Conservation (phyloP, 2,113 vertebrate genomes). For the Callocephalon fimbriatum region DNA sequence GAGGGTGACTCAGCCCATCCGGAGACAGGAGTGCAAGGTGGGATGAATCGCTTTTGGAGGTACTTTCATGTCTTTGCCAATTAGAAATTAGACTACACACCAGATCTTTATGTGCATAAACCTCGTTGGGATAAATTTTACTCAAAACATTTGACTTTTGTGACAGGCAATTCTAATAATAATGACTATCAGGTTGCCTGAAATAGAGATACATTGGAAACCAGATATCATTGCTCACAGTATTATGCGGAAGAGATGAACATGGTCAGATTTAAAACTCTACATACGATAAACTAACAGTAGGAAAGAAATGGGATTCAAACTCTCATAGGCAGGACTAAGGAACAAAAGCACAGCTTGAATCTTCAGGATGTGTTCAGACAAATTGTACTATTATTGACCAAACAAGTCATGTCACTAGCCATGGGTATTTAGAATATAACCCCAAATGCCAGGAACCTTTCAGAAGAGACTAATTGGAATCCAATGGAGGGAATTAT, state of each 20-base stretch:
- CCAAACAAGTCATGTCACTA: not conserved
- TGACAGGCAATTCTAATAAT: not conserved
- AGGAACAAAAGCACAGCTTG: not conserved
- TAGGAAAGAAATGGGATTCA: not conserved
- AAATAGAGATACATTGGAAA: not conserved
- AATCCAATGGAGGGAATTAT: not conserved
- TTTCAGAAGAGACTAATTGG: not conserved
- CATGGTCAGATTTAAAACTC: not conserved
- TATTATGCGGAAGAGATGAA: not conserved
- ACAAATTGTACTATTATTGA: not conserved
- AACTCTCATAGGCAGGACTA: not conserved
- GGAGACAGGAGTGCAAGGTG: accelerated
- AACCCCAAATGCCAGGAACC: not conserved
- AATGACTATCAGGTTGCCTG: not conserved
- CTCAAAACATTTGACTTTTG: not conserved
- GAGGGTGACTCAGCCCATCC: not conserved
- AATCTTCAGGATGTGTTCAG: not conserved
- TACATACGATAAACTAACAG: not conserved
- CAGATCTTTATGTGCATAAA: not conserved
- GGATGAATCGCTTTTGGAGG: not conserved
- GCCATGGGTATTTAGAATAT: not conserved
- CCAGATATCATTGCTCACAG: not conserved
- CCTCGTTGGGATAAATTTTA: conserved; percentile 8
- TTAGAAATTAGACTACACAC: not conserved
- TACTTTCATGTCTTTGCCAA: not conserved